These are phyloP conservation scores for Ammodytes dubius DNA, from an alignment of 2,113 vertebrate species.

Conservation along the genomic window DNA sequence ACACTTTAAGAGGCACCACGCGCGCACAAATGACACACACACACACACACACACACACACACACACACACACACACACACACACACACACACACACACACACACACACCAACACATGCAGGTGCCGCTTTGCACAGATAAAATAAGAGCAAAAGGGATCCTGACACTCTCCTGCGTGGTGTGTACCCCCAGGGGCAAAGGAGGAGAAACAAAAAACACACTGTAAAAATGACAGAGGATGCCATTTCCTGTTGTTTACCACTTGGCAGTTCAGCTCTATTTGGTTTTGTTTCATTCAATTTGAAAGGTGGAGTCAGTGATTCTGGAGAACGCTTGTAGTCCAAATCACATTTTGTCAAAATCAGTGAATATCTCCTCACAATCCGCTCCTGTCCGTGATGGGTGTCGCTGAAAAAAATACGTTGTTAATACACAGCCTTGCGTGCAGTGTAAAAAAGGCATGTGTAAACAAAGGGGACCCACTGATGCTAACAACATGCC, in stretches of 20 bases:
- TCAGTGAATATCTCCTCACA: too few species aligned
- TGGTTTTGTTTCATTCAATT: constrained; percentile 19
- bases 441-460: too few species aligned
- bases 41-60: too few species aligned
- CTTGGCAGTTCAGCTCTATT: constrained; percentile 20
- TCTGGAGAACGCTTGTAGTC: too few species aligned
- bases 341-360: too few species aligned
- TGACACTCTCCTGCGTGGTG: constrained; percentile 29
- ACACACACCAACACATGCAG: constrained; percentile 48
- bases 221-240: constrained; percentile 41
- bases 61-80: too few species aligned
- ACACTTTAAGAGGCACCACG: constrained; percentile 67
- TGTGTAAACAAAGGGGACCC: too few species aligned
- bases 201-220: constrained; percentile 49
- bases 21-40: constrained; percentile 23
- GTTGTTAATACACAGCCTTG: too few species aligned
- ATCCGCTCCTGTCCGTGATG: too few species aligned
- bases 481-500: too few species aligned
- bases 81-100: too few species aligned
- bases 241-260: constrained; percentile 36
- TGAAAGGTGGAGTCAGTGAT: not conserved
- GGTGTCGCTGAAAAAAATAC: too few species aligned
- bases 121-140: constrained; percentile 59
- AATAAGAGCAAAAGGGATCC: constrained; percentile 39
- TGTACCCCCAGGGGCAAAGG: constrained; percentile 34